Evolutionary conservation across 2,888 invertebrate species (phyloP).

Genomic region (Abrostola triplasia): DNA sequence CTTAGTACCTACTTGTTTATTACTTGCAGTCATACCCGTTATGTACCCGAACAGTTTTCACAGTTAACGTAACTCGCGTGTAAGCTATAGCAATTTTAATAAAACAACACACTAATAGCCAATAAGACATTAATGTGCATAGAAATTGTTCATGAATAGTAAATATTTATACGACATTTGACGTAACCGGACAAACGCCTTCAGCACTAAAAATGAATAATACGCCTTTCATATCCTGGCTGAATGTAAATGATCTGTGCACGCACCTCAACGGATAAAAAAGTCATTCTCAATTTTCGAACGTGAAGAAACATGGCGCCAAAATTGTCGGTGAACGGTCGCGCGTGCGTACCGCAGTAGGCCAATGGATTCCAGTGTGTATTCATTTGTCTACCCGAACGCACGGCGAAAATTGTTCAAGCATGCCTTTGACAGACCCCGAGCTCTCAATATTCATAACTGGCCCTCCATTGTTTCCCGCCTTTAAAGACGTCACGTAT

Average conservation of each 20-base stretch:
- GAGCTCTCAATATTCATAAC: constrained; percentile 85
- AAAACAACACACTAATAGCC: background rate
- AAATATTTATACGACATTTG: constrained; percentile 5
- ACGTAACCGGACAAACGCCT: background rate
- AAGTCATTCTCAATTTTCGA: constrained; percentile 67
- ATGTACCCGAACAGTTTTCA: no score
- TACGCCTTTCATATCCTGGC: constrained; percentile 34
- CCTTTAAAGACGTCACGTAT: constrained; percentile 82
- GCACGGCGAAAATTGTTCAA: constrained; percentile 75
- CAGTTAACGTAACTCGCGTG: no score
- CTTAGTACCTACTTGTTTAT: no score
- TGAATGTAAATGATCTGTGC: constrained; percentile 36
- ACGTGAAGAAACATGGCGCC: constrained; percentile 68
- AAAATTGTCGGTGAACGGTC: constrained; percentile 54
- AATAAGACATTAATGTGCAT: background rate
- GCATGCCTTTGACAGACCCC: constrained; percentile 74
- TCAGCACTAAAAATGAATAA: constrained; percentile 17
- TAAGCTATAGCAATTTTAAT: no score
- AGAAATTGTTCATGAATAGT: background rate
- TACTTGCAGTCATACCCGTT: no score
- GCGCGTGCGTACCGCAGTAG: constrained; percentile 69
- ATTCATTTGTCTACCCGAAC: constrained; percentile 64
- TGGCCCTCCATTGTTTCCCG: constrained; percentile 82
- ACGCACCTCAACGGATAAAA: constrained; percentile 53
- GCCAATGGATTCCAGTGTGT: constrained; percentile 69